Base-by-base conservation (phyloP, 2,113 vertebrate genomes). In the Cololabis saira region DNA sequence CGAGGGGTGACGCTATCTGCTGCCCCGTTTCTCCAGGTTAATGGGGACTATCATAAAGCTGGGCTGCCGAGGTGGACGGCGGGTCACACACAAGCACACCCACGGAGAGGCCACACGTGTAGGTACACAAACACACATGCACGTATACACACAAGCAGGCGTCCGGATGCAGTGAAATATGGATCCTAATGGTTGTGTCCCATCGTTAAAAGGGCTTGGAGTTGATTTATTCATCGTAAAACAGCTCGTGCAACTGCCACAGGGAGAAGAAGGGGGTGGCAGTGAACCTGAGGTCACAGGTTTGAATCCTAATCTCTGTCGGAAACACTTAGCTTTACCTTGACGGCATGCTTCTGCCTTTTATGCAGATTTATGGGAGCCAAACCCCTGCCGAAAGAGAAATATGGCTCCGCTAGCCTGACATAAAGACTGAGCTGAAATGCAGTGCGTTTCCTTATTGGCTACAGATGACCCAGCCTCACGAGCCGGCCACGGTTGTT, bases 161-260 rank as follows among this genome's bases (percentile, higher is more conserved):
- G 12, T 47, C 66, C 6, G 77, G 81, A 81, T 71, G 64, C 79
- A 82, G 74, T 87, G 85, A 91, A 90, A 89, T 91, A 84, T 90
- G 86, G 85, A 74, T 83, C 78, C 72, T 90, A 91, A 91, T 91
- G 90, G 88, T 78, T 84, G 83, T 76, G 83, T 91, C 85, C 83
- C 76, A 80, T 90, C 88, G 74, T 91, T 90, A 89, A 88, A 88
- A 88, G 86, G 86, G 82, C 86, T 78, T 27, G 21, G 42, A 70
- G 84, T 82, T 91, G 90, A 91, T 90, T 90, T 90, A 90, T 90
- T 76, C 60, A 8, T 66, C 72, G 71, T 91, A 88, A 91, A 88
- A 82, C 78, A 72, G 86, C 76, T 81, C 68, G 54, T 79, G 74
- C 70, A 71, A 74, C 84, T 81, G 81, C 59, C 80, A 64, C 2